Evolutionary conservation across 2,113 vertebrate genomes (phyloP).

Genomic region (Cathartes aura): DNA sequence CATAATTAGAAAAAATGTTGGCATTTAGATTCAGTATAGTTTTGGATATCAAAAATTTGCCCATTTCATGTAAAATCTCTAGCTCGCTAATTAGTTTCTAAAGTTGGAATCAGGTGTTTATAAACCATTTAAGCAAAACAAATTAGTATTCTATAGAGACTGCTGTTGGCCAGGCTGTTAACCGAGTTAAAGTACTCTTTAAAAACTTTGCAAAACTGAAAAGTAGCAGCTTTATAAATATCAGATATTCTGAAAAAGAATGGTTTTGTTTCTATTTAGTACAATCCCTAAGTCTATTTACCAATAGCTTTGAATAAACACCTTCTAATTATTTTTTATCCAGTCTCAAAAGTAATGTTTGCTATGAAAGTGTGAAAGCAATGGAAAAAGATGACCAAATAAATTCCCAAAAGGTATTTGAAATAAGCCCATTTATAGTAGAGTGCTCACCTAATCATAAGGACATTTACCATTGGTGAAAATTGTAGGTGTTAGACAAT

Average conservation of each 20-base stretch:
- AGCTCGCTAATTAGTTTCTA: slow-evolving; percentile 48
- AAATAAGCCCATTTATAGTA: neutral
- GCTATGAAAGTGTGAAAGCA: neutral
- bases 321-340: neutral
- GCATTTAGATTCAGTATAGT: slow-evolving; percentile 27
- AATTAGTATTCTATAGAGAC: slow-evolving; percentile 22
- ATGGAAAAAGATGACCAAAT: neutral
- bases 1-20: slow-evolving; percentile 53
- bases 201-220: neutral
- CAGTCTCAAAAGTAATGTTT: neutral
- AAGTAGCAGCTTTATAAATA: neutral
- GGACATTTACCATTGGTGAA: neutral
- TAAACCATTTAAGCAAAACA: slow-evolving; percentile 47
- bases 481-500: neutral
- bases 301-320: neutral
- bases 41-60: neutral
- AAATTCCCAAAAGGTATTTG: neutral
- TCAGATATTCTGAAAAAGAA: neutral
- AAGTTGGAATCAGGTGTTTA: slow-evolving; percentile 34
- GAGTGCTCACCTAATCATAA: neutral
- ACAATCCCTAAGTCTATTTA: neutral
- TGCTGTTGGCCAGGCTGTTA: neutral
- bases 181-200: neutral
- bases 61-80: slow-evolving; percentile 13
- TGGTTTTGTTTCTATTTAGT: neutral